Evolutionary conservation across 2,888 invertebrate genomes (phyloP).

Genomic region (Cyrtodaria siliqua): DNA sequence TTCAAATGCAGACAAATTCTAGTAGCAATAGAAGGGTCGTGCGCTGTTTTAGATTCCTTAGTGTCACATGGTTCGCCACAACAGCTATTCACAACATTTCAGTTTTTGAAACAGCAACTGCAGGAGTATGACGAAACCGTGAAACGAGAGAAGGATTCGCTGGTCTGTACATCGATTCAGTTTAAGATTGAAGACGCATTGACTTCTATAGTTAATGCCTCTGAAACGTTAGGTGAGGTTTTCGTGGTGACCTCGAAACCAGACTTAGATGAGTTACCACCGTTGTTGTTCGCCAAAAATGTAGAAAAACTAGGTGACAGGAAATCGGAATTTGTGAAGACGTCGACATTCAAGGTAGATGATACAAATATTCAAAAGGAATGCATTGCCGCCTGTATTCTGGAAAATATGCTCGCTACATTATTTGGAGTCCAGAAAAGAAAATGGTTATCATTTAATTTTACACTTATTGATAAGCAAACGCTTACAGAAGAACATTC

Average conservation of each 20-base stretch:
- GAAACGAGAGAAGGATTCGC: conserved; percentile 35
- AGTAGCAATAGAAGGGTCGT: conserved; percentile 46
- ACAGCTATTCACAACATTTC: conserved; percentile 47
- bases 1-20: conserved; percentile 47
- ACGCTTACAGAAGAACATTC: conserved; percentile 28
- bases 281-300: conserved; percentile 22
- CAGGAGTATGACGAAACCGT: conserved; percentile 40
- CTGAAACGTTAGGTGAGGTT: conserved; percentile 31
- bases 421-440: conserved; percentile 39
- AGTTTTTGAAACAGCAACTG: conserved; percentile 37
- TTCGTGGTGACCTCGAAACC: conserved; percentile 23
- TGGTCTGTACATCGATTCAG: conserved; percentile 28
- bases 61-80: conserved; percentile 38
- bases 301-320: conserved; percentile 18
- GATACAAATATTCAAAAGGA: conserved; percentile 6
- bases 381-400: conserved; percentile 12
- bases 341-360: conserved; percentile 5
- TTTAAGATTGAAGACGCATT: conserved; percentile 29
- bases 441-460: conserved; percentile 38
- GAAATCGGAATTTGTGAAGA: conserved; percentile 32
- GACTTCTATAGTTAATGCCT: conserved; percentile 14
- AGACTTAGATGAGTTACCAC: conserved; percentile 27
- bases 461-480: conserved; percentile 24
- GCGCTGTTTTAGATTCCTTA: conserved; percentile 33
- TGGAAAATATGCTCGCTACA: conserved; percentile 38